Conservation (phyloP, 2,113 vertebrate genomes). For the Oophaga pumilio region DNA sequence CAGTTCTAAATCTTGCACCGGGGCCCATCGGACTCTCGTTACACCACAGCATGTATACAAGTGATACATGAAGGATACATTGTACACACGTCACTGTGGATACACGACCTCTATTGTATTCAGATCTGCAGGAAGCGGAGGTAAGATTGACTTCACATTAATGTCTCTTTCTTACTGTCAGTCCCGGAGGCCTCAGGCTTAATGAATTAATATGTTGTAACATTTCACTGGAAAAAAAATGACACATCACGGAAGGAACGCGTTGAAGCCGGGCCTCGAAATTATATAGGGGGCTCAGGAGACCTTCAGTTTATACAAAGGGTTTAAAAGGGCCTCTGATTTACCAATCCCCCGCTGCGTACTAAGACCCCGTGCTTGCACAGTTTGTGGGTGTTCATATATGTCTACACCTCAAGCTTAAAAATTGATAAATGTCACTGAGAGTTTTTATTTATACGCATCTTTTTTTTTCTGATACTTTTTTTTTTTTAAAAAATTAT, state of each 20-base stretch:
- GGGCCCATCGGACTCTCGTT: too few relatives aligned
- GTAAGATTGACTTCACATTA: conserved; percentile 5
- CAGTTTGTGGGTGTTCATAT: background rate
- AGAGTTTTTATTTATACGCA: too few relatives aligned
- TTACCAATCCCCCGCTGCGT: background rate
- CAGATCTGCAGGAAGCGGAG: background rate
- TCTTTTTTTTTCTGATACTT: background rate
- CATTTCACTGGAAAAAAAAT: background rate
- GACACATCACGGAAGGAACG: background rate
- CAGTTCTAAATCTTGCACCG: too few relatives aligned
- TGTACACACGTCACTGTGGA: background rate
- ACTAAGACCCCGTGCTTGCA: background rate
- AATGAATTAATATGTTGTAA: conserved; percentile 11
- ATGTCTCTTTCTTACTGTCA: conserved; percentile 1
- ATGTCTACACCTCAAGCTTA: background rate
- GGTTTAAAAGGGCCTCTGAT: conserved; percentile 7
- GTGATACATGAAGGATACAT: background rate
- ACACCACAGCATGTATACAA: background rate
- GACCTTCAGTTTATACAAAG: background rate
- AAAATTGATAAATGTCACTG: background rate
- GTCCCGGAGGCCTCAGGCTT: background rate
- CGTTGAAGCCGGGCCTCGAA: background rate
- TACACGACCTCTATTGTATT: background rate
- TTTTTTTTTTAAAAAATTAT: too few relatives aligned
- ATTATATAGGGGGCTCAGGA: background rate